Percentiles rank a stretch among this genome's conserved stretches.
Evolutionary conservation across 2,113 vertebrate genomes (phyloP).

Genomic region (Sprattus sprattus): DNA sequence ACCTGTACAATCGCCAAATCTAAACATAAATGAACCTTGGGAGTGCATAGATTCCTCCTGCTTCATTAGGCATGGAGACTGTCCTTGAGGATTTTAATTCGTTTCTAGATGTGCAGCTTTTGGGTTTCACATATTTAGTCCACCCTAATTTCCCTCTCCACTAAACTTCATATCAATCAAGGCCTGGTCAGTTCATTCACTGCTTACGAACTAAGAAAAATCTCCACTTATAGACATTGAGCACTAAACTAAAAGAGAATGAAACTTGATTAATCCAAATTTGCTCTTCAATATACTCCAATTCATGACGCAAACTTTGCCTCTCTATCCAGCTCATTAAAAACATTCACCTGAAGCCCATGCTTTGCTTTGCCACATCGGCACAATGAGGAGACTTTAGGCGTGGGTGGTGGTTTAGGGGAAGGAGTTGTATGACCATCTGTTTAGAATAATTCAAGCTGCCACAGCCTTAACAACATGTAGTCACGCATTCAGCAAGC

Average conservation of each 20-base stretch:
- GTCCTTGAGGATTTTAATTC: no score
- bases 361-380: background rate
- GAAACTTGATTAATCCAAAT: background rate
- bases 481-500: slow-evolving; percentile 14
- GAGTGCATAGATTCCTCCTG: background rate
- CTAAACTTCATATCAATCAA: background rate
- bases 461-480: slow-evolving; percentile 9
- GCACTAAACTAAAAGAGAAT: background rate
- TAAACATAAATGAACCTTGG: background rate
- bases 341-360: background rate
- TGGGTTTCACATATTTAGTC: background rate
- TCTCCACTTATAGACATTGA: background rate
- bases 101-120: background rate
- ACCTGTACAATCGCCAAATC: background rate
- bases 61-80: background rate
- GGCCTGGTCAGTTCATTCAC: background rate
- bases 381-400: background rate
- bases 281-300: background rate
- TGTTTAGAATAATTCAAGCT: slow-evolving; percentile 18
- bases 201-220: background rate
- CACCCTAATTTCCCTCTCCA: background rate
- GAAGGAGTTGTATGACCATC: slow-evolving; percentile 15
- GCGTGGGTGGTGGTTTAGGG: background rate
- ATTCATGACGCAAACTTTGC: background rate
- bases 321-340: background rate